Base-by-base conservation (phyloP, 1,140 invertebrate species). In the Cotesia vestalis region DNA sequence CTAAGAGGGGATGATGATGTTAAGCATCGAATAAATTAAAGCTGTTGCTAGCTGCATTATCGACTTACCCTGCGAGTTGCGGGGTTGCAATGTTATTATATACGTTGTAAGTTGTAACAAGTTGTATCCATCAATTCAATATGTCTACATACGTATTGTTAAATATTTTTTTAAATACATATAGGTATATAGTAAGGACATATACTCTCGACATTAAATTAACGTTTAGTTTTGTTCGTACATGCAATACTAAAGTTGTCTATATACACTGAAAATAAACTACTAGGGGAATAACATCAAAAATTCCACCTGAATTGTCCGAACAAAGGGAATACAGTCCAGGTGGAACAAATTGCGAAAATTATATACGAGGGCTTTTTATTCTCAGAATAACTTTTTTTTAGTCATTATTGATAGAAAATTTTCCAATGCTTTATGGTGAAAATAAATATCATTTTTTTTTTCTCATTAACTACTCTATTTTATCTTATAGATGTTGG, bases 11-110 rank as follows among this genome's bases (percentile, higher is more conserved):
- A 52, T 57, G 51, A 71, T 72, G 60, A 36, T 70, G 40, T 40
- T 20, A 40, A 61, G 63, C 8, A 62, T 66, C 70, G 70, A 72
- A 66, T 72, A 72, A 60, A 72, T 72, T 72, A 66, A 55, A 60
- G 70, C 63, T 72, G 70, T 72, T 72, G 70, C 70, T 72, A 72
- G 53, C 63, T 72, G 63, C 70, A 72, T 72, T 72, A 72, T 72
- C 70, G 70, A 72, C 70, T 72, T 55, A 17, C 52, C 17, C 3
- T 36, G 40, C 36, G 4, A 20, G 9, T 57, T 20, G 62, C 40
- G 27, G 27, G 27, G 27, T 27, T 27, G 27, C 27, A 27, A 27
- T 27, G 27, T 27, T 27, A 27, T 27, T 27, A 27, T 27, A 27
- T 27, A 3, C 27, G 27, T 27, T 27, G 27, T 27, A 27, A 34